Evolutionary conservation across 1,140 invertebrate genomes (phyloP).

Genomic region (Scaptomyza pallida): DNA sequence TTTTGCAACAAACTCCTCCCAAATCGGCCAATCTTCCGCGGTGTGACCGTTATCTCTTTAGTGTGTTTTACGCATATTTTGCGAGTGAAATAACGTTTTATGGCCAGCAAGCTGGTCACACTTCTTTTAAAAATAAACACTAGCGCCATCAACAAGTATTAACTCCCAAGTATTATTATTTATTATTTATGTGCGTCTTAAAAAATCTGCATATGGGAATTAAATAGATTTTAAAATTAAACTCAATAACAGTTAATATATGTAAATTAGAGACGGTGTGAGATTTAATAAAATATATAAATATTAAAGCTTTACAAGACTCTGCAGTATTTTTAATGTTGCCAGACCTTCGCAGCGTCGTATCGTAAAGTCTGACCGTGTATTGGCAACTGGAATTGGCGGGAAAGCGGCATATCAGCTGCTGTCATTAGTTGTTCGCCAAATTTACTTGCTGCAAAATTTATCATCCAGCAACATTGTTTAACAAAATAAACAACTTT

Average conservation of each 20-base stretch:
- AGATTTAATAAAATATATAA: too few relatives aligned
- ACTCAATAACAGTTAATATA: too few relatives aligned
- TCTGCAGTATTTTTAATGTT: constrained; percentile 18
- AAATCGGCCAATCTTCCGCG: constrained; percentile 30
- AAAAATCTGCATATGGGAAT: too few relatives aligned
- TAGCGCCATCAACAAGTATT: not conserved
- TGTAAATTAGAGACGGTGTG: too few relatives aligned
- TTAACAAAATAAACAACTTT: not conserved
- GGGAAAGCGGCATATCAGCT: constrained; percentile 47
- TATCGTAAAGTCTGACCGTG: constrained; percentile 22
- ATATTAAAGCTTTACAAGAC: not conserved
- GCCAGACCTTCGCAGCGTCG: constrained; percentile 8
- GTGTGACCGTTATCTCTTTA: constrained; percentile 22
- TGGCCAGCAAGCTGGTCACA: not conserved
- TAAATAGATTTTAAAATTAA: too few relatives aligned
- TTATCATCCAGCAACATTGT: not conserved
- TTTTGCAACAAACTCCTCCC: constrained; percentile 38
- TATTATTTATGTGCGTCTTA: too few relatives aligned
- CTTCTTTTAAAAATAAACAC: not conserved
- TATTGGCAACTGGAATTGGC: constrained; percentile 49
- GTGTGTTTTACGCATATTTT: not conserved
- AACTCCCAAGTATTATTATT: too few relatives aligned
- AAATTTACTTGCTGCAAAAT: constrained; percentile 19
- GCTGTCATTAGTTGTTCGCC: constrained; percentile 30
- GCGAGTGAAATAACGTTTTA: not conserved